A percentile compares a stretch with the other conserved stretches of the same genome.
These are phyloP conservation scores for Dryas iulia DNA, from an alignment of 1,140 invertebrate genomes.

Conservation along the genomic window DNA sequence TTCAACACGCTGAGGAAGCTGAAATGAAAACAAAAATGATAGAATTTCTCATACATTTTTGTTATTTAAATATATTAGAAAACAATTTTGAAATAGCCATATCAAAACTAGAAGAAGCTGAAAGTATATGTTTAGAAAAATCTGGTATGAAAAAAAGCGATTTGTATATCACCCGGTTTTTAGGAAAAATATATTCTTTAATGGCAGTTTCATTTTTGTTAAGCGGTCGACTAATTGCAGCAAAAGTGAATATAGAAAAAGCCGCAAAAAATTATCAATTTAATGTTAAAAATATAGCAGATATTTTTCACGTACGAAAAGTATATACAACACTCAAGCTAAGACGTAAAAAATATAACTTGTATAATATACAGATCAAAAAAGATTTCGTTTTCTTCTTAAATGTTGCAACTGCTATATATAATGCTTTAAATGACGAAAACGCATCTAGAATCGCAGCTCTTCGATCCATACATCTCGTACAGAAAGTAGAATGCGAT, in stretches of 20 bases:
- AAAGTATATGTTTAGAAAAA: constrained; percentile 48
- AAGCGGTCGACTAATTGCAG: constrained; percentile 44
- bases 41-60: constrained; percentile 64
- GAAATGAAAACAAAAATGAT: constrained; percentile 67
- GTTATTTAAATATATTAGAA: constrained; percentile 56
- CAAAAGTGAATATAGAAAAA: constrained; percentile 56
- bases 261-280: constrained; percentile 54
- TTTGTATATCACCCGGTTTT: constrained; percentile 36
- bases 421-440: constrained; percentile 55
- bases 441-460: constrained; percentile 51
- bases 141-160: not conserved
- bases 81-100: constrained; percentile 56
- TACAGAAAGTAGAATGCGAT: constrained; percentile 53
- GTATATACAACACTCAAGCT: constrained; percentile 41
- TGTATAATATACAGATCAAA: constrained; percentile 46
- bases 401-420: constrained; percentile 62
- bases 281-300: constrained; percentile 53
- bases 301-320: constrained; percentile 47
- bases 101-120: constrained; percentile 63
- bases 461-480: constrained; percentile 54
- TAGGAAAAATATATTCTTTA: constrained; percentile 65
- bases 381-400: constrained; percentile 68
- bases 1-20: constrained; percentile 60
- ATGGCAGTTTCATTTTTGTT: constrained; percentile 57
- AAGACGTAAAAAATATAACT: constrained; percentile 47